Base-by-base conservation (phyloP, 2,113 vertebrate species). In the Burhinus oedicnemus region DNA sequence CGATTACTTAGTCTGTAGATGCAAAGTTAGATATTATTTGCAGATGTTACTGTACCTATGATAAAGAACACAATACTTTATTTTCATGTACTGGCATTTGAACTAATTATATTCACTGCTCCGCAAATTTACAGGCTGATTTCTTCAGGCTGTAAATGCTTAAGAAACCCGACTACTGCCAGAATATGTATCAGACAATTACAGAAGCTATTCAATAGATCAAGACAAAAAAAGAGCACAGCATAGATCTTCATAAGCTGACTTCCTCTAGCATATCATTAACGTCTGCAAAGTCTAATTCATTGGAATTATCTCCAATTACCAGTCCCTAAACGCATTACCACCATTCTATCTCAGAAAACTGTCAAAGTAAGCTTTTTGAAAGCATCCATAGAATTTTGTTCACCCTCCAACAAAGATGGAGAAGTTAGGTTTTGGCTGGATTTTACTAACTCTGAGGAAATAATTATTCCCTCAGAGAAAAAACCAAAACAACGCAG, bases 301-400 rank as follows among this genome's bases (percentile, higher is more conserved):
- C 61, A 61, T 34, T 79, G 70, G 91, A 87, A 95, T 96, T 82
- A 95, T 60, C 74, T 96, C 92, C 65, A 96, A 87, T 97, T 96
- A 96, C 77, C 77, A 87, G 84, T 60, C 94, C 81, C 87, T 94
- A 93, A 93, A 76, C 0, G 12, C 84, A 93, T 78, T 94, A 82
- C 70, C 70, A 89, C 79, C 81, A 82, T 44, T 96, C 94, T 82
- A 34, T 52, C 74, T 87, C 74, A 44, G 57, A 91, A 94, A 89
- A 60, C 72, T 44, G 51, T 52, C 77, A 55, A 95, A 89, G n/a
- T 22, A 55, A 88, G 81, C 65, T 94, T 85, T 40, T 91, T 69
- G 40, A 93, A 96, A 91, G 83, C 44, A 93, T 44, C 44, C 36
- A 34, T 5, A 69, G 49, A 82, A 79, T 78, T 71, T 57, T 82